Conservation (phyloP, 1,140 invertebrate genomes). For the Drosophila repleta region DNA sequence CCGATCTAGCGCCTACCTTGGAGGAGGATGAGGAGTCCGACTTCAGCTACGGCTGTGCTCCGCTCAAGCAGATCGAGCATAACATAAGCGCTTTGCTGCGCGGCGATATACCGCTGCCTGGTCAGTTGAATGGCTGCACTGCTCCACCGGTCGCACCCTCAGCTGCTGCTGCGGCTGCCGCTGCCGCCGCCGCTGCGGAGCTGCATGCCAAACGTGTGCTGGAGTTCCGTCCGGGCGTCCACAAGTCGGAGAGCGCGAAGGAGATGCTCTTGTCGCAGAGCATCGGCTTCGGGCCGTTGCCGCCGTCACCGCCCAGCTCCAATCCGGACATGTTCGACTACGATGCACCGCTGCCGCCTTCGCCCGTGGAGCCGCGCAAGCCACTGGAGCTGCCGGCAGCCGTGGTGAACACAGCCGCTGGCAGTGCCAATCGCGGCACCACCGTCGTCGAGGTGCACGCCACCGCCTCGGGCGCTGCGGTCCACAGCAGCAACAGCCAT, state of each 20-base stretch:
- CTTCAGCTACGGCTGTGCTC: slow-evolving; percentile 74
- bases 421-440: slow-evolving; percentile 52
- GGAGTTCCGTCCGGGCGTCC: slow-evolving; percentile 85
- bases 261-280: slow-evolving; percentile 86
- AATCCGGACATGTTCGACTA: slow-evolving; percentile 82
- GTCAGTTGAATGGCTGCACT: slow-evolving; percentile 29
- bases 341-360: slow-evolving; percentile 90
- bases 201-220: slow-evolving; percentile 73
- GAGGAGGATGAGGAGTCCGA: slow-evolving; percentile 88
- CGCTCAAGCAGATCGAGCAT: slow-evolving; percentile 87
- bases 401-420: slow-evolving; percentile 10
- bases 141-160: slow-evolving; percentile 4
- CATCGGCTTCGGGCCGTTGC: slow-evolving; percentile 80
- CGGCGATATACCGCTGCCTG: slow-evolving; percentile 84
- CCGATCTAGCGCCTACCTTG: slow-evolving; percentile 85
- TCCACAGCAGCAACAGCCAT: slow-evolving; percentile 65
- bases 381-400: slow-evolving; percentile 86
- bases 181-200: slow-evolving; percentile 52
- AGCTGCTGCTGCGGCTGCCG: slow-evolving; percentile 18
- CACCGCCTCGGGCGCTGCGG: slow-evolving; percentile 64
- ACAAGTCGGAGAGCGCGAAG: slow-evolving; percentile 88
- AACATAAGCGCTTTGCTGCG: slow-evolving; percentile 86
- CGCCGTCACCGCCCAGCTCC: slow-evolving; percentile 77
- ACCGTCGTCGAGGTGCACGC: slow-evolving; percentile 73
- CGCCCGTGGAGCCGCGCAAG: slow-evolving; percentile 85